phyloP scores from a whole-genome alignment of 2,797 vertebrate genomes.

The Neostethus bicornis region DNA sequence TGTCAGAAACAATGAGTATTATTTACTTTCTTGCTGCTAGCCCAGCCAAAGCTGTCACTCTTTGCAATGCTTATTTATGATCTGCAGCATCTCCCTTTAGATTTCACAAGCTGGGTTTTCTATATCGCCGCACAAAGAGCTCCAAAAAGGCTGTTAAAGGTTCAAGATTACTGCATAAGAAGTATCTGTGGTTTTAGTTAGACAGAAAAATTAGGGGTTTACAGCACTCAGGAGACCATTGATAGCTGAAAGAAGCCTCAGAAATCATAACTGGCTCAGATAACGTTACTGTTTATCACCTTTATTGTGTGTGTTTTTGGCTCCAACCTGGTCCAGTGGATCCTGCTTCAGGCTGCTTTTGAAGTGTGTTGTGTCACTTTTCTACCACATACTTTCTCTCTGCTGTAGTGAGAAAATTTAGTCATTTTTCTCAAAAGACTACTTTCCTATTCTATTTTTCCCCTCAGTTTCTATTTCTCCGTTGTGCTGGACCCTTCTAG shows the following conservation, averaged over 20 bases:
- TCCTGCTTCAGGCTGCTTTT: neutral
- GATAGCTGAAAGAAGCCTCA: conserved; percentile 28
- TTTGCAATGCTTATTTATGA: conserved; percentile 72
- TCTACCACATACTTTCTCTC: conserved; percentile 9
- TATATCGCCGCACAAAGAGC: conserved; percentile 25
- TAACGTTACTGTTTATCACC: conserved; percentile 28
- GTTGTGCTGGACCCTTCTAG: conserved; percentile 16
- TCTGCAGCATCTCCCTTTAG: conserved; percentile 50
- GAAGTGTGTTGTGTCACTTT: neutral
- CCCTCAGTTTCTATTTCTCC: conserved; percentile 15
- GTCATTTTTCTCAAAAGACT: conserved; percentile 13
- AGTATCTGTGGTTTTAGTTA: conserved; percentile 40
- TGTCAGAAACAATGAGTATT: conserved; percentile 72
- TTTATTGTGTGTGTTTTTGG: conserved; percentile 19
- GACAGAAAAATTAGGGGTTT: conserved; percentile 27
- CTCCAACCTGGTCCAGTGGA: conserved; percentile 6
- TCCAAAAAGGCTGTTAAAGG: conserved; percentile 53
- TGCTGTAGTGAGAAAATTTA: conserved; percentile 18
- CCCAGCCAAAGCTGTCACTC: conserved; percentile 64
- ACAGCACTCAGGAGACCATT: conserved; percentile 21
- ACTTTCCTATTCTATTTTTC: neutral
- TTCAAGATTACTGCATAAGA: conserved; percentile 53
- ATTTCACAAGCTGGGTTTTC: conserved; percentile 44
- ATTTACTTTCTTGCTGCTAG: conserved; percentile 60
- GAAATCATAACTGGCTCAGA: conserved; percentile 28